Conservation (phyloP, 2,113 vertebrate species). For the Cyprinodon brontotheroides region DNA sequence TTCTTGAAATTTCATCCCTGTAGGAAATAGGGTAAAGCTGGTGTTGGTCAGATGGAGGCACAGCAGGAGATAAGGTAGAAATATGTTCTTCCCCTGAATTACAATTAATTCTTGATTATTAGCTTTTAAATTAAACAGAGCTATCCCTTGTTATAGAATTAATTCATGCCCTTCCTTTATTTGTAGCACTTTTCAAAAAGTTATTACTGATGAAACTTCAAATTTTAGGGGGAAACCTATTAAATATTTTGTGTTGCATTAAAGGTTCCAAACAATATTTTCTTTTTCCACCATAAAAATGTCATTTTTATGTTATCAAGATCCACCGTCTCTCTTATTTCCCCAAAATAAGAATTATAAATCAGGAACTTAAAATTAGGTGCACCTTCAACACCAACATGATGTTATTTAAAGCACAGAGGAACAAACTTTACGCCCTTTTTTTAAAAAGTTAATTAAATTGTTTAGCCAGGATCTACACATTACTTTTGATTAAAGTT, state of each 20-base stretch:
- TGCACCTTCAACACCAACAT: neutral
- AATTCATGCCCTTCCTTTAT: no score
- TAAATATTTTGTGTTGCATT: no score
- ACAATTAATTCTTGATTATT: neutral
- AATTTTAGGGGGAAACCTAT: neutral
- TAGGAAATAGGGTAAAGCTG: neutral
- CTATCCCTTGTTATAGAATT: neutral
- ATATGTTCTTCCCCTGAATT: neutral
- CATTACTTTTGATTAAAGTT: neutral
- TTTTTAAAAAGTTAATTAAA: neutral
- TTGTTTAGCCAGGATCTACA: neutral
- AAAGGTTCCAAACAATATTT: neutral
- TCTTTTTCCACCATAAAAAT: neutral
- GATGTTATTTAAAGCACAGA: neutral
- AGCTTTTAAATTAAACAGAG: neutral
- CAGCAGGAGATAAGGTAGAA: neutral
- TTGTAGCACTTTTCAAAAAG: neutral
- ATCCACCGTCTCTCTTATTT: neutral
- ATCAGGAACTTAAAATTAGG: neutral
- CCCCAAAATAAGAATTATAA: no score
- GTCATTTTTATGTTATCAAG: neutral
- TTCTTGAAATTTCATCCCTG: neutral
- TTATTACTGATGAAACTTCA: neutral
- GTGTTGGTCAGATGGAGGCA: conserved; percentile 2
- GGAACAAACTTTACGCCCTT: neutral